phyloP scores from a whole-genome alignment of 64 coral and sea anemone species.

The Actinia tenebrosa region DNA sequence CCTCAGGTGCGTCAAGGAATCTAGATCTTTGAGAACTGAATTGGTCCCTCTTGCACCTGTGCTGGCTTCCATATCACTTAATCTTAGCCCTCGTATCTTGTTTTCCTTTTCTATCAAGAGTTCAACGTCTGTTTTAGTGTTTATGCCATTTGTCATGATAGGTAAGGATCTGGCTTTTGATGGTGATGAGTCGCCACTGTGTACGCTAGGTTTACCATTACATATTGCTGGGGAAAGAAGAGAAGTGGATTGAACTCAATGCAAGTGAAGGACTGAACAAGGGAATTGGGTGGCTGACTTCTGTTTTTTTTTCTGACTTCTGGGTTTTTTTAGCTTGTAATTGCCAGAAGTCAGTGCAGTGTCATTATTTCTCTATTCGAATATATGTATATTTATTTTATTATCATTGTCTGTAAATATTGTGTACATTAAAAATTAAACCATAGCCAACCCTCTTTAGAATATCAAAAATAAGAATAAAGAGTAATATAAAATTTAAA shows the following conservation, averaged over 20 bases:
- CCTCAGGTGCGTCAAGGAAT: constrained; percentile 31
- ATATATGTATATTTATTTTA: too few relatives aligned
- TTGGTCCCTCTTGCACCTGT: constrained; percentile 55
- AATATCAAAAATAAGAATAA: too few relatives aligned
- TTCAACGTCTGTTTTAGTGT: constrained; percentile 92
- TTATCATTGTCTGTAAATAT: too few relatives aligned
- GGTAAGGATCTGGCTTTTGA: constrained; percentile 52
- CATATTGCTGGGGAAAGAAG: constrained; percentile 50
- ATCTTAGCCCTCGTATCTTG: constrained; percentile 65
- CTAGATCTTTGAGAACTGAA: constrained; percentile 38
- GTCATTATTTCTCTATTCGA: too few relatives aligned
- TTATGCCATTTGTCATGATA: constrained; percentile 83
- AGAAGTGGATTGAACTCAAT: neutral
- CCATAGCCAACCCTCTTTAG: too few relatives aligned
- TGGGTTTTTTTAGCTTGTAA: too few relatives aligned
- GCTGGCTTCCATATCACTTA: constrained; percentile 77
- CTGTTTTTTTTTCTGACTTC: too few relatives aligned
- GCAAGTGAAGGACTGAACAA: too few relatives aligned
- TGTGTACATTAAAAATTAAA: too few relatives aligned
- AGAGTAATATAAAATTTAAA: too few relatives aligned
- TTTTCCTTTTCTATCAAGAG: constrained; percentile 83
- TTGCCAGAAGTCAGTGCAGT: too few relatives aligned
- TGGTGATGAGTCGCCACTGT: constrained; percentile 41
- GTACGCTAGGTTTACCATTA: constrained; percentile 59
- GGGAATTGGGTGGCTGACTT: too few relatives aligned